Conservation (phyloP, 2,888 invertebrate species). For the Poecilobothrus nobilitatus region DNA sequence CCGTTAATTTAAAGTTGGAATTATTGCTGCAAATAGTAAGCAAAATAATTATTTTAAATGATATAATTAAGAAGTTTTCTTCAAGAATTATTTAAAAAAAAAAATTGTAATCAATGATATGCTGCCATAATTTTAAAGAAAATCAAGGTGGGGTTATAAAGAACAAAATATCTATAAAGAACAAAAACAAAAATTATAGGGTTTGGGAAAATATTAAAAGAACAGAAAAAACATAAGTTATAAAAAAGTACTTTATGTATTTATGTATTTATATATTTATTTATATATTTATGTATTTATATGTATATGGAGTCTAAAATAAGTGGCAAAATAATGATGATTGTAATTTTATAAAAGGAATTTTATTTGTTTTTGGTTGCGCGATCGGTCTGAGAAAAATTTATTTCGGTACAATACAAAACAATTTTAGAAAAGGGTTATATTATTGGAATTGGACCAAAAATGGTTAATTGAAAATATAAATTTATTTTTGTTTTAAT, state of each 20-base stretch:
- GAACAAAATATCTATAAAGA: too few relatives aligned
- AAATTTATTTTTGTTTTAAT: neutral
- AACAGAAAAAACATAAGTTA: too few relatives aligned
- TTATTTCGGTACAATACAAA: too few relatives aligned
- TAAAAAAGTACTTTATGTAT: too few relatives aligned
- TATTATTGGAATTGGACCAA: too few relatives aligned
- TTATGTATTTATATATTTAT: too few relatives aligned
- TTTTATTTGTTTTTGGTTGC: neutral
- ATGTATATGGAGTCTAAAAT: neutral
- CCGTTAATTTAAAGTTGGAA: too few relatives aligned
- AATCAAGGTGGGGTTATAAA: neutral
- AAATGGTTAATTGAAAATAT: neutral
- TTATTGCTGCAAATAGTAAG: neutral
- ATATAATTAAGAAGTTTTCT: neutral
- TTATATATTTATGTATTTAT: too few relatives aligned
- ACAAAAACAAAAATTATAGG: too few relatives aligned
- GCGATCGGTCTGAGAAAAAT: too few relatives aligned
- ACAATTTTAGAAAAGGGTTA: too few relatives aligned
- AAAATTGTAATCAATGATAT: neutral
- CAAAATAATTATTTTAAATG: neutral
- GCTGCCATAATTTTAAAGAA: neutral
- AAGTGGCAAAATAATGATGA: neutral
- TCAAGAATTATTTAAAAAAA: neutral
- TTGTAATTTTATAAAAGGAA: neutral
- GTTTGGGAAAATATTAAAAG: too few relatives aligned